phyloP scores from a whole-genome alignment of 2,888 invertebrate genomes.

The Pharmacophagus antenor region DNA sequence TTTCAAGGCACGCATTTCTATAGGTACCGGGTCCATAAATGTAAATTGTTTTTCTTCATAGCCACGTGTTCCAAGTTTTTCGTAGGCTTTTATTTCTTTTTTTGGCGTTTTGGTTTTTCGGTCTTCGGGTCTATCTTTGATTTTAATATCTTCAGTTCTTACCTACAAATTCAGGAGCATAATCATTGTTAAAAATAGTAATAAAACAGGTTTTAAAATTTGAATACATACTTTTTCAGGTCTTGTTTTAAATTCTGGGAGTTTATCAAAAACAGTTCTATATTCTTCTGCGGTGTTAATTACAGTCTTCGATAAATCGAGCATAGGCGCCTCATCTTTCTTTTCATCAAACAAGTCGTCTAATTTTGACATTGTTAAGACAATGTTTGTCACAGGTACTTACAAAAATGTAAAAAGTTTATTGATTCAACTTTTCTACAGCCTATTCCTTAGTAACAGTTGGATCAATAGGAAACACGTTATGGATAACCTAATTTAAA shows the following conservation, averaged over 20 bases:
- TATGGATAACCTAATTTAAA: conserved; percentile 54
- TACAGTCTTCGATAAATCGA: conserved; percentile 90
- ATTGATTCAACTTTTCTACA: conserved; percentile 56
- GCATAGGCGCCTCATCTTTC: conserved; percentile 90
- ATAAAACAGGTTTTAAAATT: conserved; percentile 22
- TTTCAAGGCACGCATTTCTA: conserved; percentile 88
- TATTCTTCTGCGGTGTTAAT: conserved; percentile 91
- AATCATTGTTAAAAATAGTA: conserved; percentile 23
- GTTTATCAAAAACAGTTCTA: conserved; percentile 89
- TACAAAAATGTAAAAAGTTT: conserved; percentile 34
- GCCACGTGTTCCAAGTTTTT: conserved; percentile 83
- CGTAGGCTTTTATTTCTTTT: conserved; percentile 85
- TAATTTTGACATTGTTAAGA: conserved; percentile 83
- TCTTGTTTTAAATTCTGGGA: conserved; percentile 94
- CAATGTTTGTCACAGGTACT: conserved; percentile 13
- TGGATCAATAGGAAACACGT: conserved; percentile 53
- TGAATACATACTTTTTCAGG: conserved; percentile 85
- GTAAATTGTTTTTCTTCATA: conserved; percentile 75
- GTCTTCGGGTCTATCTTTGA: conserved; percentile 84
- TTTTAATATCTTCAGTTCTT: conserved; percentile 87
- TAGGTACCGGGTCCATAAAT: conserved; percentile 88
- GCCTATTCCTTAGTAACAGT: conserved; percentile 51
- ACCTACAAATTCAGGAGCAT: conserved; percentile 68
- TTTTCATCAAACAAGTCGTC: conserved; percentile 93
- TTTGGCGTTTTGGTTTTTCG: conserved; percentile 87